Conservation (phyloP, 2,888 invertebrate genomes). For the Drosophila kambysellisi region DNA sequence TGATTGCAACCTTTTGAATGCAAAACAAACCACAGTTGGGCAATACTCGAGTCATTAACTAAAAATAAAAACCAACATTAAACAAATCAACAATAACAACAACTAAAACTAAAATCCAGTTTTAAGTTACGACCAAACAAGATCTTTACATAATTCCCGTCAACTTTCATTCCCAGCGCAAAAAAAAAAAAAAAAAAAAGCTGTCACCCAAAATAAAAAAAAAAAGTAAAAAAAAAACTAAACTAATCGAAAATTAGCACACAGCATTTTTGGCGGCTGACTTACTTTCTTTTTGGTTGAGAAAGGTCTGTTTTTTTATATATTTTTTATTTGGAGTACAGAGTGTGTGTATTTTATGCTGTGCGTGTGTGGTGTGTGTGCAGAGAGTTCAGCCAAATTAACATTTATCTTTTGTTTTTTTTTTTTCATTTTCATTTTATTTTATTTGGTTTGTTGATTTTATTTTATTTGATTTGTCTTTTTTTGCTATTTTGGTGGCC, state of each 20-base stretch:
- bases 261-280: slow-evolving; percentile 27
- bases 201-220: slow-evolving; percentile 24
- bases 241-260: slow-evolving; percentile 29
- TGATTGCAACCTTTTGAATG: not conserved
- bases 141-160: slow-evolving; percentile 48
- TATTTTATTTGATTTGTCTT: slow-evolving; percentile 27
- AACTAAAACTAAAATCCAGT: slow-evolving; percentile 43
- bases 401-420: slow-evolving; percentile 24
- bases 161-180: slow-evolving; percentile 44
- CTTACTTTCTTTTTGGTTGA: slow-evolving; percentile 74
- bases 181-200: slow-evolving; percentile 15
- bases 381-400: slow-evolving; percentile 20
- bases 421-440: slow-evolving; percentile 14
- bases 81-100: not conserved
- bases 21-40: slow-evolving; percentile 9
- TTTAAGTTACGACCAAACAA: slow-evolving; percentile 35
- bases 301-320: slow-evolving; percentile 62
- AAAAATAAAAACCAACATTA: slow-evolving; percentile 2
- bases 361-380: not conserved
- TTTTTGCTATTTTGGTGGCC: slow-evolving; percentile 13
- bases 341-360: not conserved
- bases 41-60: slow-evolving; percentile 1
- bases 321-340: slow-evolving; percentile 6
- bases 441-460: slow-evolving; percentile 27
- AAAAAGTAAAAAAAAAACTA: slow-evolving; percentile 6